Evolutionary conservation across 2,797 vertebrate species (phyloP), one percentile per base, ranked within the genome.

Genomic region (Brachyalestes nurse): DNA sequence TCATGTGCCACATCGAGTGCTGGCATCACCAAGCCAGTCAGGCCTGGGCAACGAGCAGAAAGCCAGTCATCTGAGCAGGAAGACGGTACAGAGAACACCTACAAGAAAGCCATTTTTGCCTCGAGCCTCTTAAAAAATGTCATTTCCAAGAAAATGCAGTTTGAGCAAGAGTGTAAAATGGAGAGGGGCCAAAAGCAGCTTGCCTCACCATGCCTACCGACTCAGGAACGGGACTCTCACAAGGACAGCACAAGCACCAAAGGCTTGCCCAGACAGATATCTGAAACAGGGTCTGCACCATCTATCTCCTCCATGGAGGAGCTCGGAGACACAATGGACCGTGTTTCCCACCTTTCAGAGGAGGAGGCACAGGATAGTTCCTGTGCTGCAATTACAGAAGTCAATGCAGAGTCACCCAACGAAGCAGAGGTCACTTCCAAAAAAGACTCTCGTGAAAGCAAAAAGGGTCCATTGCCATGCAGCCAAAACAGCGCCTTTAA

Each of bases 131-230:
- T 99, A 77, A 95, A 98, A 93, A 98, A 98, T 45, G 96, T 99
- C 0, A 98, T 99, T 89, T 99, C 97, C 81, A 99, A 99, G 92
- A 99, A 98, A 90, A 99, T 99, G 97, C 97, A 96, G 86, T 93
- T 95, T 79, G 98, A 99, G 51, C 96, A 97, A 21, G 97, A 98
- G 89, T 93, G 96, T 72, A 97, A 96, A 88, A 96, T 97, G 96
- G 97, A 99, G 86, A 92, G 96, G 67, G 96, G 96, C 0, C 94
- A 96, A 81, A 92, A 95, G 45, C 85, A 84, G 0, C 95, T 96
- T 72, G 82, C 70, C 0, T 89, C 90, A 19, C 83, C 88, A 23
- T 84, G 82, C 70, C 79, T 81, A 17, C 84, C 86, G n/a, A 66
- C 28, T 14, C 92, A 91, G 75, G 92, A 93, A 40, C n/a, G n/a